Evolutionary conservation across 2,797 vertebrate species (phyloP), one percentile per base, ranked within the genome.

Genomic region (Aplochiton taeniatus): DNA sequence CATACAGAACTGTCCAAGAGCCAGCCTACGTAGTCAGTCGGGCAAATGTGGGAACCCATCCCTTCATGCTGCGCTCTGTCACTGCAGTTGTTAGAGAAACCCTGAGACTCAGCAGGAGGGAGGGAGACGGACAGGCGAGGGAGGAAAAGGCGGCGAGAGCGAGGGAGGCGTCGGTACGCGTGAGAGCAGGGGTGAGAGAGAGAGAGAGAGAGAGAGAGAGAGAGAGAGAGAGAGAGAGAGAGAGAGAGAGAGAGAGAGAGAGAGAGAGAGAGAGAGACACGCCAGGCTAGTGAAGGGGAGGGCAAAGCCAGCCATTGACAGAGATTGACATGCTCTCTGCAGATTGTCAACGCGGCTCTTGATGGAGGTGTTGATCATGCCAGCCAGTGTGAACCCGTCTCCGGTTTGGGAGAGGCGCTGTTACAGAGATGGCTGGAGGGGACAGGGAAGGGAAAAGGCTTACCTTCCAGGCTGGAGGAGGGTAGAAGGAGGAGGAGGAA

Each of bases 401-500:
- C 6, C 31, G 6, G 31, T 31, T 31, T 31, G 31, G 31, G 31
- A 31, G 31, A 31, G 31, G 31, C 31, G 31, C 31, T 31, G 31
- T 31, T 2, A 6, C 3, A 31, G 31, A 31, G 31, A 2, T 31
- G 31, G 31, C 31, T 2, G 31, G 31, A 6, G 31, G 31, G 31
- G 31, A 6, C 3, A 6, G 31, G 31, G 31, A 6, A 31, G 31
- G 31, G 55, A 16, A 16, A 10, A 41, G 45, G 20, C 95, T 93
- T 92, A 98, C 96, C 96, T 92, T 95, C 91, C 84, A 92, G 74
- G 53, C 90, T 90, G 0, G 84, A 90, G 76, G 88, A 93, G 54
- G 93, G 92, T 66, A 94, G 79, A 63, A 88, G 89, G 80, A 95
- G 84, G 87, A 93, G 43, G 65, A 95, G 68, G 66, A 95, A 83